Percentiles rank a stretch among this genome's conserved stretches.
phyloP scores from a whole-genome alignment of 2,113 vertebrate species.

The Strix uralensis region DNA sequence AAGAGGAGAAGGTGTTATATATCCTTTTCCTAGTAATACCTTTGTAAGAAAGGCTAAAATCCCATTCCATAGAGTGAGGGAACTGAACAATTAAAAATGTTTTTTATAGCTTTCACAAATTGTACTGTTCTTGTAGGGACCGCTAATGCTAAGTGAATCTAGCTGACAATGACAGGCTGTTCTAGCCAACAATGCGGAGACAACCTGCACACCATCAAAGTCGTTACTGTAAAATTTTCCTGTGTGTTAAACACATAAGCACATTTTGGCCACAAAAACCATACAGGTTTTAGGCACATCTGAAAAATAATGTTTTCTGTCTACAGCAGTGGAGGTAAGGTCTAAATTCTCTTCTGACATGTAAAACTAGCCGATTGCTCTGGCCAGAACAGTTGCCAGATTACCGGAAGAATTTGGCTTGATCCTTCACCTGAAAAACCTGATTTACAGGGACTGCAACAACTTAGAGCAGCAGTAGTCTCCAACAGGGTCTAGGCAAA shows the following conservation, averaged over 20 bases:
- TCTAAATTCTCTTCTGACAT: background rate
- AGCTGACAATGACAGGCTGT: background rate
- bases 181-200: background rate
- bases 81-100: background rate
- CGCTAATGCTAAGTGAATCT: background rate
- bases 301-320: background rate
- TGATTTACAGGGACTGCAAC: background rate
- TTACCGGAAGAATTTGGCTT: background rate
- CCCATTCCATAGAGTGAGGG: background rate
- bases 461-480: background rate
- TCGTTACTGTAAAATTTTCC: background rate
- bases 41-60: background rate
- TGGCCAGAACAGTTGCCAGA: background rate
- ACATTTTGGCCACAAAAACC: background rate
- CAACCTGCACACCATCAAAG: background rate
- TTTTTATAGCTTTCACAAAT: background rate
- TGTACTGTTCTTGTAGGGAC: background rate
- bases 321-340: rapidly evolving
- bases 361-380: background rate
- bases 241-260: background rate
- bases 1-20: background rate
- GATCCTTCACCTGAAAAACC: background rate
- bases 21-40: background rate
- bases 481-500: background rate
- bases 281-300: background rate